Evolutionary conservation across 2,888 invertebrate genomes (phyloP).

Genomic region (Aphelenchoides bicaudatus): DNA sequence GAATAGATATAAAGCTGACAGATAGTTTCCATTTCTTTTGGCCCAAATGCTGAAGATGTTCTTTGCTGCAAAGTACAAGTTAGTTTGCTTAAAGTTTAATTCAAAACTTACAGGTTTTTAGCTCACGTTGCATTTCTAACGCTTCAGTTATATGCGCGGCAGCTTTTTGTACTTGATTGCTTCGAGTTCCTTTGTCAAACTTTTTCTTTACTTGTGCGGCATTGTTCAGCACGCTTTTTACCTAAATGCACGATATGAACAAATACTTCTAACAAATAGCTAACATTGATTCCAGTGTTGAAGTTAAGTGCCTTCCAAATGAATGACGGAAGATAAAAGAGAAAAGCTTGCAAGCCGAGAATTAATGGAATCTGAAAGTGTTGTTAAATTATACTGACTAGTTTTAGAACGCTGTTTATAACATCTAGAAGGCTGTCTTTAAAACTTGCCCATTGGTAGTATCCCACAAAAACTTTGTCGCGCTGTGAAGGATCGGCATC

Average conservation of each 20-base stretch:
- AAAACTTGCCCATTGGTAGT: slow-evolving; percentile 43
- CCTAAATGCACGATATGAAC: slow-evolving; percentile 47
- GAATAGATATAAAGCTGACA: slow-evolving; percentile 57
- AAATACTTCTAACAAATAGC: too few relatives aligned
- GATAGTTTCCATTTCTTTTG: slow-evolving; percentile 56
- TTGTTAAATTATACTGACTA: too few relatives aligned
- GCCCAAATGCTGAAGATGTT: slow-evolving; percentile 31
- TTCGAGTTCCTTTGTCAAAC: slow-evolving; percentile 39
- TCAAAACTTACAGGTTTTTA: slow-evolving; percentile 41
- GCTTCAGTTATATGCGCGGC: slow-evolving; percentile 49
- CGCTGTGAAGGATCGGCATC: slow-evolving; percentile 25
- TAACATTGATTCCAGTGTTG: slow-evolving; percentile 33
- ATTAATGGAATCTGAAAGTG: too few relatives aligned
- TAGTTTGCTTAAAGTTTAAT: neutral
- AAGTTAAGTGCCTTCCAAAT: slow-evolving; percentile 33
- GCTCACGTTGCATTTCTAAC: slow-evolving; percentile 52
- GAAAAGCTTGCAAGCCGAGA: slow-evolving; percentile 54
- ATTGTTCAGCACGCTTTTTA: slow-evolving; percentile 48
- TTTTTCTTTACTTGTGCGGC: slow-evolving; percentile 44
- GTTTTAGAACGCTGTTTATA: too few relatives aligned
- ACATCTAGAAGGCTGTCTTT: neutral
- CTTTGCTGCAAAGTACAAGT: slow-evolving; percentile 15
- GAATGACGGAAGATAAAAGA: slow-evolving; percentile 55
- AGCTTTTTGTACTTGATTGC: slow-evolving; percentile 38
- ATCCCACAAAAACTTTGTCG: slow-evolving; percentile 35